A percentile compares a stretch with the other conserved stretches of the same genome.
phyloP scores from a whole-genome alignment of 2,113 vertebrate genomes.

The Misgurnus mizolepis region DNA sequence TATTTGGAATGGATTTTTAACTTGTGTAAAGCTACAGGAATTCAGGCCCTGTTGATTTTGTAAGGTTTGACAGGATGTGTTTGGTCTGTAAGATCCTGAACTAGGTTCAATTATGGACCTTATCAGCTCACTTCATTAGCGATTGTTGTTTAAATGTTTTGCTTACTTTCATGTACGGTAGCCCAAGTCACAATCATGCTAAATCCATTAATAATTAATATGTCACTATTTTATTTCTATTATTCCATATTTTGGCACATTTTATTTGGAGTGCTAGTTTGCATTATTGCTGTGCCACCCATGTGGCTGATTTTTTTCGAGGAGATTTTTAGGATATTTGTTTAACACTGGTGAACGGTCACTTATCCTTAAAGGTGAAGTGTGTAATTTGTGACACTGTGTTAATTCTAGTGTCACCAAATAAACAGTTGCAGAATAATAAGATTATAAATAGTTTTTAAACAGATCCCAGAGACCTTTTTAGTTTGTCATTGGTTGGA shows the following conservation, averaged over 20 bases:
- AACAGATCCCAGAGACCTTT: too few species aligned
- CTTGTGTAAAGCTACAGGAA: slow-evolving; percentile 54
- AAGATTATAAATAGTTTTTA: too few species aligned
- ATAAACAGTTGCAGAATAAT: too few species aligned
- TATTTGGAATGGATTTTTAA: slow-evolving; percentile 54
- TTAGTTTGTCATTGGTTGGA: too few species aligned
- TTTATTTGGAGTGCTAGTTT: too few species aligned
- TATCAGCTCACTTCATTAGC: slow-evolving; percentile 3
- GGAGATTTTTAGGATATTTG: neutral
- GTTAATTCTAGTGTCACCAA: too few species aligned
- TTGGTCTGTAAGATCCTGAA: neutral
- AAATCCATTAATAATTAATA: neutral
- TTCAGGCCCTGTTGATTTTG: slow-evolving; percentile 39
- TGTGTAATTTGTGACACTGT: too few species aligned
- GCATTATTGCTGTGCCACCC: neutral
- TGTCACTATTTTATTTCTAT: too few species aligned
- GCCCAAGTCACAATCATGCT: neutral
- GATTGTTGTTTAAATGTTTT: neutral
- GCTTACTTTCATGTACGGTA: neutral
- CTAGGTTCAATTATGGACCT: neutral
- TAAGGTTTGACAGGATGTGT: slow-evolving; percentile 16
- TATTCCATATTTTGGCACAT: too few species aligned
- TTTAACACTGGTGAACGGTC: neutral
- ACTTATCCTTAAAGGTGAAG: neutral
- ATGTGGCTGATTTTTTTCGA: neutral